Conservation (phyloP, 2,797 vertebrate genomes). For the Chromobotia macracanthus region DNA sequence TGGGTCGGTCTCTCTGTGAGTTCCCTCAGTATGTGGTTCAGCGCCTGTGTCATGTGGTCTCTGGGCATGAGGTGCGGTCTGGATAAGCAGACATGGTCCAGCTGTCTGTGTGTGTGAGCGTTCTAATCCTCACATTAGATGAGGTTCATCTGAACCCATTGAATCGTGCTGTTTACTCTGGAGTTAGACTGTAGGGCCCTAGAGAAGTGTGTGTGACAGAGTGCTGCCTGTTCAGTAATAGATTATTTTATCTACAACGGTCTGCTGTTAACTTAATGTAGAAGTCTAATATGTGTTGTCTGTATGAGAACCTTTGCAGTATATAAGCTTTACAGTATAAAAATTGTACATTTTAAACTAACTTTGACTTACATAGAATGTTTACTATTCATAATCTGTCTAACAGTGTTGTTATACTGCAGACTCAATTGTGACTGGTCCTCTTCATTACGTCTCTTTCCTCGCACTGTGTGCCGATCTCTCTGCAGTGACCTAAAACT, state of each 20-base stretch:
- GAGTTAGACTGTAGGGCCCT: neutral
- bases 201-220: neutral
- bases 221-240: neutral
- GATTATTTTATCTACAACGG: neutral
- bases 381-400: too few relatives aligned
- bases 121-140: neutral
- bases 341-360: too few relatives aligned
- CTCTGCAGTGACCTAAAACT: too few relatives aligned
- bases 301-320: too few relatives aligned
- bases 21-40: conserved; percentile 27
- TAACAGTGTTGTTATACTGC: too few relatives aligned
- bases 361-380: too few relatives aligned
- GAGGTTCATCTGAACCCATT: conserved; percentile 13
- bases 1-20: neutral
- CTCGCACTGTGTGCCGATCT: too few relatives aligned
- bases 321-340: too few relatives aligned
- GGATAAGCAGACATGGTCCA: conserved; percentile 7
- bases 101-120: neutral
- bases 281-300: too few relatives aligned
- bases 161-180: neutral
- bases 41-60: conserved; percentile 51
- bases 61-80: conserved; percentile 50
- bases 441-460: too few relatives aligned
- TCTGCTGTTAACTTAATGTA: neutral
- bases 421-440: too few relatives aligned